These are phyloP conservation scores for Sycophaga agraensis DNA, from an alignment of 1,140 invertebrate species.

Conservation along the genomic window DNA sequence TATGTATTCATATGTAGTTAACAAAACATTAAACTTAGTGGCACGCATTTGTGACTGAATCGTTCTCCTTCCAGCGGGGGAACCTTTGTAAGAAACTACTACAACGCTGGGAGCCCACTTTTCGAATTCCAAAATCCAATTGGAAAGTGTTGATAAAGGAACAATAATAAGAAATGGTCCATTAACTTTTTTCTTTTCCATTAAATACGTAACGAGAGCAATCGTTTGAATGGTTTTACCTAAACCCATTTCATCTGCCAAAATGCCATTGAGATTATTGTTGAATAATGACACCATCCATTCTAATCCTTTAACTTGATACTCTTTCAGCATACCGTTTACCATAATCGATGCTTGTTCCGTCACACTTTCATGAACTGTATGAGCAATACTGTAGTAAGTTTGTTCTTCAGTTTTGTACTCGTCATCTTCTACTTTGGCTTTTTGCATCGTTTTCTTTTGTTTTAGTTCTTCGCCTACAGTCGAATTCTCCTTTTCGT, in stretches of 20 bases:
- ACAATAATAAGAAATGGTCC: conserved; percentile 98
- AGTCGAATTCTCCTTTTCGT: conserved; percentile 42
- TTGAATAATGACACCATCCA: conserved; percentile 99
- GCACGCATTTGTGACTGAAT: conserved; percentile 87
- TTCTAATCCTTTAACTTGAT: conserved; percentile 95
- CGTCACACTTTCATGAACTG: conserved; percentile 87
- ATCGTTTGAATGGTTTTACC: conserved; percentile 98
- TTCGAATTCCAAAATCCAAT: conserved; percentile 98
- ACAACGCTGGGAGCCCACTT: conserved; percentile 97
- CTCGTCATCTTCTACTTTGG: conserved; percentile 92
- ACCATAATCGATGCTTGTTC: conserved; percentile 93
- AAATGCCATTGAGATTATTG: conserved; percentile 96
- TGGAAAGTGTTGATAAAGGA: conserved; percentile 94
- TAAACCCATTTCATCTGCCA: conserved; percentile 97
- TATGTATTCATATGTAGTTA: conserved; percentile 98
- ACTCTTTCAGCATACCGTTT: conserved; percentile 92
- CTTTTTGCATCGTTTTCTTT: conserved; percentile 75
- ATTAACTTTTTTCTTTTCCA: conserved; percentile 97
- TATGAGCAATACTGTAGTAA: conserved; percentile 92
- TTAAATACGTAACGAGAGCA: conserved; percentile 93
- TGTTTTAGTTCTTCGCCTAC: conserved; percentile 62
- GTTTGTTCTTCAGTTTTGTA: conserved; percentile 86
- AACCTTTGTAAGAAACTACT: conserved; percentile 94
- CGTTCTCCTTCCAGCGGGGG: conserved; percentile 79
- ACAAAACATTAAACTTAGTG: conserved; percentile 94